Conservation (phyloP, 2,888 invertebrate genomes). For the Ochlodes sylvanus region DNA sequence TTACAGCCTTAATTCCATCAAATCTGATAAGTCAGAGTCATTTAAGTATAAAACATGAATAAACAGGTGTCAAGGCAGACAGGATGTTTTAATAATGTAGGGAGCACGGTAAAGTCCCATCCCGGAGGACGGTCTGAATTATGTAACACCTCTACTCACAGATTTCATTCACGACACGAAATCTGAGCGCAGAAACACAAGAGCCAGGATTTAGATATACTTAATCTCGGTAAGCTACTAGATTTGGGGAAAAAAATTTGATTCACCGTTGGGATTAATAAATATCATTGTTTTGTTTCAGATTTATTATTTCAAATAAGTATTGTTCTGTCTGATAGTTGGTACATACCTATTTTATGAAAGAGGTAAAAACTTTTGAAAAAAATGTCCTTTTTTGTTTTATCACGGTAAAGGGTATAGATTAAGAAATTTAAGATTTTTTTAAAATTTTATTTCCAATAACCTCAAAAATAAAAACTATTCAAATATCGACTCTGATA, state of each 20-base stretch:
- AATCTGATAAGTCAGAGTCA: background rate
- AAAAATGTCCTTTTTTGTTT: too few species aligned
- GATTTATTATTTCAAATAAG: too few species aligned
- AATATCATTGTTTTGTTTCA: too few species aligned
- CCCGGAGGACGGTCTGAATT: conserved; percentile 58
- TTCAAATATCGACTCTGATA: too few species aligned
- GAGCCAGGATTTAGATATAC: background rate
- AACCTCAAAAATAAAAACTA: too few species aligned
- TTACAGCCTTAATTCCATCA: background rate
- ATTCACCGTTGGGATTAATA: background rate
- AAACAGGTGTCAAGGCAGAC: conserved; percentile 56
- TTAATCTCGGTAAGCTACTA: conserved; percentile 1
- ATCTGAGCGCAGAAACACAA: conserved; percentile 34
- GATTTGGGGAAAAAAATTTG: background rate
- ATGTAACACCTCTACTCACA: conserved; percentile 51
- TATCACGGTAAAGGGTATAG: too few species aligned
- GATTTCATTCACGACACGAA: conserved; percentile 42
- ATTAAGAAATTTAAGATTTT: too few species aligned
- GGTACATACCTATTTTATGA: too few species aligned
- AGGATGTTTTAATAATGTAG: conserved; percentile 61
- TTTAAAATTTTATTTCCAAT: too few species aligned
- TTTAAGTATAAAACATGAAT: conserved; percentile 42
- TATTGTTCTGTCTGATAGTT: too few species aligned
- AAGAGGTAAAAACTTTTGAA: too few species aligned
- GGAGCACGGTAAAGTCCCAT: conserved; percentile 54